Evolutionary conservation across 2,797 vertebrate genomes (phyloP), one percentile per base, ranked within the genome.

Genomic region (Kryptopterus vitreolus): DNA sequence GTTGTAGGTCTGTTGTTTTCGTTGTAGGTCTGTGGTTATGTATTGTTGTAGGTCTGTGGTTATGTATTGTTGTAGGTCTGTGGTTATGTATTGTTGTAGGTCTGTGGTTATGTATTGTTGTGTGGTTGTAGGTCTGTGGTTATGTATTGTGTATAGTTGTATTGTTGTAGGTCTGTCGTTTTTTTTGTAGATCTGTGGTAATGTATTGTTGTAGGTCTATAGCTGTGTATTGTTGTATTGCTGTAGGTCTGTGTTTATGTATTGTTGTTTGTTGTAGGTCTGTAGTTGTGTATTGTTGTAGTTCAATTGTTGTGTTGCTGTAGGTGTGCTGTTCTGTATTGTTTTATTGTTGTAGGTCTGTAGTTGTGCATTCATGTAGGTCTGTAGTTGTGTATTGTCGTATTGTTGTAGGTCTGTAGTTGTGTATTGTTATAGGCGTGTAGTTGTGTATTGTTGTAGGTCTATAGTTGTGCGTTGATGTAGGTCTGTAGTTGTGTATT

Each of bases 101-200:
- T n/a, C n/a, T n/a, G n/a, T n/a, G n/a, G n/a, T n/a, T n/a, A n/a
- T n/a, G n/a, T n/a, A n/a, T n/a, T n/a, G n/a, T 43, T 83, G 86
- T 89, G 86, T 53, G 46, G 5, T 18, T 9, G n/a, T n/a, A n/a
- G n/a, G n/a, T n/a, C n/a, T n/a, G n/a, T n/a, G n/a, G n/a, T n/a
- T n/a, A n/a, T n/a, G n/a, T n/a, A n/a, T n/a, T n/a, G n/a, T n/a
- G n/a, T n/a, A n/a, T n/a, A n/a, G 74, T 73, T 85, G 76, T 83
- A 82, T 76, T 88, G 85, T 86, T 85, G 88, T 84, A 87, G 86
- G 84, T 86, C 85, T 85, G 86, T 90, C 88, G 87, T 82, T 86
- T 80, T n/a, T n/a, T n/a, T n/a, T n/a, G n/a, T n/a, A n/a, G n/a
- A n/a, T n/a, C n/a, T n/a, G n/a, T n/a, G n/a, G n/a, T n/a, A n/a